Conservation (phyloP, 1,140 invertebrate genomes). For the Mizuhopecten yessoensis region DNA sequence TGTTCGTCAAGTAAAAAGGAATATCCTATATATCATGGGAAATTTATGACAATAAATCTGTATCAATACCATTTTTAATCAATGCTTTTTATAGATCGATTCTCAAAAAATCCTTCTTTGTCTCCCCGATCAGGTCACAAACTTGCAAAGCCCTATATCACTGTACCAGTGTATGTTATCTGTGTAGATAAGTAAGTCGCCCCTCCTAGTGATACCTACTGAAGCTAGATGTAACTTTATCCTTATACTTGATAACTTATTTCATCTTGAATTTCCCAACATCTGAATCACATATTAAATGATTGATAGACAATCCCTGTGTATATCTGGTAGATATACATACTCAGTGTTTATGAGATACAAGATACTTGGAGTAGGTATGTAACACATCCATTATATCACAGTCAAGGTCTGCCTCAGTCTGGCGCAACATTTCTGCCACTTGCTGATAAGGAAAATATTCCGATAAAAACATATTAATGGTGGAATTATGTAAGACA, state of each 20-base stretch:
- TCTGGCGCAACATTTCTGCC: background rate
- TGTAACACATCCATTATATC: background rate
- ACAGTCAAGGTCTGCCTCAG: background rate
- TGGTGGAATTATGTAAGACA: background rate
- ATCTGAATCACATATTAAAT: background rate
- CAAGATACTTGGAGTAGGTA: background rate
- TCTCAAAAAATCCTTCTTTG: too few relatives aligned
- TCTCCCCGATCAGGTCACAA: background rate
- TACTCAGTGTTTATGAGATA: background rate
- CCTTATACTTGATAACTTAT: background rate
- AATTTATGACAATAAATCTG: background rate
- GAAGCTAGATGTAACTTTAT: background rate
- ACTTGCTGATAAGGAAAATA: conserved; percentile 34
- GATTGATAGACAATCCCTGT: conserved; percentile 24
- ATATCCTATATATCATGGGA: background rate
- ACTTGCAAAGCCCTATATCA: background rate
- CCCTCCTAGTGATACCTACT: background rate
- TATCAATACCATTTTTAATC: background rate
- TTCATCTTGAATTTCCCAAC: background rate
- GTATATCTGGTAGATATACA: background rate
- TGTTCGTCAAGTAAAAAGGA: background rate
- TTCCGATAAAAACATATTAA: background rate
- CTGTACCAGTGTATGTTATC: too few relatives aligned
- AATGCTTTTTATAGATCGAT: background rate
- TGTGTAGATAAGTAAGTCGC: background rate